phyloP scores from a whole-genome alignment of 2,113 vertebrate genomes.

The Tichodroma muraria region DNA sequence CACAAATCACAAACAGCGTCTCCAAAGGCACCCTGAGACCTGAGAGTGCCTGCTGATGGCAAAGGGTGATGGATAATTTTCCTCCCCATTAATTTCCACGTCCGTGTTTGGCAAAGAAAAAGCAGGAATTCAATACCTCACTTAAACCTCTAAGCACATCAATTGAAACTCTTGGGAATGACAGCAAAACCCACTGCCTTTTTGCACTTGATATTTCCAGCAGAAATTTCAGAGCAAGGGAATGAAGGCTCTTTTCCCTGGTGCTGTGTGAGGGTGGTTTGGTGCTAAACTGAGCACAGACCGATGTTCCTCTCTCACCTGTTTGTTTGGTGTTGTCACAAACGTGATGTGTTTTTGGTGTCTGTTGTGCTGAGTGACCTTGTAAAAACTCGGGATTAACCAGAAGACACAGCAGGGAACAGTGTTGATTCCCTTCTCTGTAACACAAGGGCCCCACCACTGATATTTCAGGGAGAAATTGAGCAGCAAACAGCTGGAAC shows the following conservation, averaged over 20 bases:
- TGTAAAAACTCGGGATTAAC: too few relatives aligned
- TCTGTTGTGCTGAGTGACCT: neutral
- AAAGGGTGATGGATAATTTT: neutral
- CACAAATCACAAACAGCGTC: neutral
- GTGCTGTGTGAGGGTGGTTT: neutral
- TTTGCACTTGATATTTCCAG: neutral
- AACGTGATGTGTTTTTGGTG: neutral
- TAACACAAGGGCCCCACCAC: neutral
- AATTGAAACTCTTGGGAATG: neutral
- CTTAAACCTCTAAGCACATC: neutral
- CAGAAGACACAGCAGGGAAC: neutral
- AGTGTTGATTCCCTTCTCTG: neutral
- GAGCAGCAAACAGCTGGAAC: neutral
- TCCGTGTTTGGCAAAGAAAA: neutral
- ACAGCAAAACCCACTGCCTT: neutral
- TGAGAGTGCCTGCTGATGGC: neutral
- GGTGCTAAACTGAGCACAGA: neutral
- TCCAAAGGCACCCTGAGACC: neutral
- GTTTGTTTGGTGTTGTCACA: neutral
- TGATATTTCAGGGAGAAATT: neutral
- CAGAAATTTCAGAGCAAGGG: neutral
- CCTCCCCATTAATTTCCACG: neutral
- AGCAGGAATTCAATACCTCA: neutral
- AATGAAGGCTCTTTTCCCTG: neutral
- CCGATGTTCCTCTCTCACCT: neutral